These are phyloP conservation scores for Gastrophysa polygoni DNA, from an alignment of 2,888 invertebrate genomes.

Conservation along the genomic window DNA sequence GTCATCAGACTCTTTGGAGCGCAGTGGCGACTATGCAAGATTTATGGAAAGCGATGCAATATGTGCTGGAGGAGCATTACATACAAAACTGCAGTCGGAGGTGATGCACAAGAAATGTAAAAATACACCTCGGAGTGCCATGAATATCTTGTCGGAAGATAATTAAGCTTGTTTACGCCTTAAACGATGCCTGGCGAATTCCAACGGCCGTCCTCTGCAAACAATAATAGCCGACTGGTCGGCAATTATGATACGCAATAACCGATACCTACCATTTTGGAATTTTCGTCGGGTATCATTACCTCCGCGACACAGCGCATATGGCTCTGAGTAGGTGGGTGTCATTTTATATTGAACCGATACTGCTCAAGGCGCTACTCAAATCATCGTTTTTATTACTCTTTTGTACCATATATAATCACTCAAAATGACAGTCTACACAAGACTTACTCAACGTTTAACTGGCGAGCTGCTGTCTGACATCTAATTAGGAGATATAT, in stretches of 20 bases:
- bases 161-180: background rate
- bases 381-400: constrained; percentile 9
- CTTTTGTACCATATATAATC: constrained; percentile 21
- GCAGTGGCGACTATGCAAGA: background rate
- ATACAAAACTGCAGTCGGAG: background rate
- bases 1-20: too few species aligned
- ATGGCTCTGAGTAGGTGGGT: constrained; percentile 33
- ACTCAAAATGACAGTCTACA: constrained; percentile 28
- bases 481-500: background rate
- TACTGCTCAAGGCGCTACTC: constrained; percentile 26
- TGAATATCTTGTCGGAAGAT: background rate
- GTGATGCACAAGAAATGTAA: background rate
- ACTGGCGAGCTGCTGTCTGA: background rate
- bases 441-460: constrained; percentile 2
- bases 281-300: constrained; percentile 10
- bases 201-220: constrained; percentile 7
- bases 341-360: constrained; percentile 27
- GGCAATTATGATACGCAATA: constrained; percentile 7
- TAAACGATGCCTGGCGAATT: constrained; percentile 3
- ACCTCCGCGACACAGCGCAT: constrained; percentile 29
- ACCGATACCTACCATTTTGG: constrained; percentile 14
- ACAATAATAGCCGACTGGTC: constrained; percentile 15
- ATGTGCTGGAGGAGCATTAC: too few species aligned
- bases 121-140: background rate
- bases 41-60: background rate